A percentile compares a stretch with the other conserved stretches of the same genome.
phyloP scores from a whole-genome alignment of 1,140 invertebrate species.

The Nylanderia fulva region DNA sequence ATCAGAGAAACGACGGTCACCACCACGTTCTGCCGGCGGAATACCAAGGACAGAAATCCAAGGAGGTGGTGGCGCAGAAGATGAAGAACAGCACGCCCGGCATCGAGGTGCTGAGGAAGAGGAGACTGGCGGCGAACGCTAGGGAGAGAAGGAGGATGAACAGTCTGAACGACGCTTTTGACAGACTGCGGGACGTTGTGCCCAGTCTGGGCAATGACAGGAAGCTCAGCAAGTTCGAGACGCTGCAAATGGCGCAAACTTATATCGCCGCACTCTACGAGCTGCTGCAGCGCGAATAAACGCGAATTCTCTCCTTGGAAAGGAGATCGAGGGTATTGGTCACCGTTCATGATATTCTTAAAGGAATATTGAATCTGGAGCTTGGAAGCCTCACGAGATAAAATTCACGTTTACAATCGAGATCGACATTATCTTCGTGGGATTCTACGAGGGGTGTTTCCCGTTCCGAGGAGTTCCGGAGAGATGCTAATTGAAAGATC shows the following conservation, averaged over 20 bases:
- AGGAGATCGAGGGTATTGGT: constrained; percentile 16
- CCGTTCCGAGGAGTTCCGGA: not conserved
- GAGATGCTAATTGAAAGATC: constrained; percentile 42
- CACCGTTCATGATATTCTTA: not conserved
- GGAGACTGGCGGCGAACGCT: constrained; percentile 92
- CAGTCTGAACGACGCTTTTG: constrained; percentile 93
- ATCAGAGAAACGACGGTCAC: constrained; percentile 58
- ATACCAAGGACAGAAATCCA: constrained; percentile 71
- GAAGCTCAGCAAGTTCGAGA: constrained; percentile 95
- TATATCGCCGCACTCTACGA: constrained; percentile 92
- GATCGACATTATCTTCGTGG: not conserved
- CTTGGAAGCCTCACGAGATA: not conserved
- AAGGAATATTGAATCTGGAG: not conserved
- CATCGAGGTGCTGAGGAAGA: constrained; percentile 90
- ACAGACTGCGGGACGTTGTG: constrained; percentile 92
- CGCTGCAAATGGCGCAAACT: constrained; percentile 95
- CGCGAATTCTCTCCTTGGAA: not conserved
- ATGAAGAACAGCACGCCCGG: constrained; percentile 83
- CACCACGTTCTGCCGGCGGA: constrained; percentile 63
- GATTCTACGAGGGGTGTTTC: not conserved
- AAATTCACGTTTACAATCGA: not conserved
- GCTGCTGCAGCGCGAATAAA: constrained; percentile 84
- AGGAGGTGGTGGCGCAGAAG: constrained; percentile 77
- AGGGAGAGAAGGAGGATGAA: constrained; percentile 93
- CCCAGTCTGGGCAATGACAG: constrained; percentile 92